Evolutionary conservation across 2,113 vertebrate species (phyloP).

Genomic region (Vanacampus margaritifer): DNA sequence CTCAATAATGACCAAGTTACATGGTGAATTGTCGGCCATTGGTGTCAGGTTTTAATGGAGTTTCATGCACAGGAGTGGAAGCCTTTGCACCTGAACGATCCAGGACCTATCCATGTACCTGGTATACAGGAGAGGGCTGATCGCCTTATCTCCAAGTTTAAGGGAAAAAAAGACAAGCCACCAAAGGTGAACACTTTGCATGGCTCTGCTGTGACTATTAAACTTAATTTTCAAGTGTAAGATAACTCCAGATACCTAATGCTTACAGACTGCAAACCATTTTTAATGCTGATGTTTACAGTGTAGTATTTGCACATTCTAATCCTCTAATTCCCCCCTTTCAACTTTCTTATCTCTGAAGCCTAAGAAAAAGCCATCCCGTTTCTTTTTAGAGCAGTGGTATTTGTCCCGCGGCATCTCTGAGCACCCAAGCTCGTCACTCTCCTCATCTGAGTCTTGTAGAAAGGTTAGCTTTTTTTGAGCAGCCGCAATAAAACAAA

Average conservation of each 20-base stretch:
- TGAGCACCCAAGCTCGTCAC: slow-evolving; percentile 70
- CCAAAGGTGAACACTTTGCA: slow-evolving; percentile 66
- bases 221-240: neutral
- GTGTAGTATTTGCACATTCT: neutral
- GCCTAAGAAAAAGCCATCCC: slow-evolving; percentile 84
- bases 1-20: neutral
- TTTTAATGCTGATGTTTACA: neutral
- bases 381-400: slow-evolving; percentile 91
- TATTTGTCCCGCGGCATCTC: slow-evolving; percentile 71
- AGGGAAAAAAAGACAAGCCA: slow-evolving; percentile 52
- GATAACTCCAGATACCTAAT: neutral
- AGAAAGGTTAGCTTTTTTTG: slow-evolving; percentile 5
- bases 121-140: slow-evolving; percentile 70
- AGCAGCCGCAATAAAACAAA: neutral
- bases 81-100: slow-evolving; percentile 31
- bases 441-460: slow-evolving; percentile 19
- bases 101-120: slow-evolving; percentile 52
- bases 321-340: slow-evolving; percentile 17
- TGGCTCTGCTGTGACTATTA: slow-evolving; percentile 16
- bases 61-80: slow-evolving; percentile 56
- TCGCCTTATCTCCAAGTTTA: slow-evolving; percentile 56
- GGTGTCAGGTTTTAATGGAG: slow-evolving; percentile 20
- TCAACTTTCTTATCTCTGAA: slow-evolving; percentile 59
- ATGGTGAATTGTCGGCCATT: neutral
- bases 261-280: neutral